Conservation (phyloP, 2,797 vertebrate genomes). For the Typhlichthys subterraneus region DNA sequence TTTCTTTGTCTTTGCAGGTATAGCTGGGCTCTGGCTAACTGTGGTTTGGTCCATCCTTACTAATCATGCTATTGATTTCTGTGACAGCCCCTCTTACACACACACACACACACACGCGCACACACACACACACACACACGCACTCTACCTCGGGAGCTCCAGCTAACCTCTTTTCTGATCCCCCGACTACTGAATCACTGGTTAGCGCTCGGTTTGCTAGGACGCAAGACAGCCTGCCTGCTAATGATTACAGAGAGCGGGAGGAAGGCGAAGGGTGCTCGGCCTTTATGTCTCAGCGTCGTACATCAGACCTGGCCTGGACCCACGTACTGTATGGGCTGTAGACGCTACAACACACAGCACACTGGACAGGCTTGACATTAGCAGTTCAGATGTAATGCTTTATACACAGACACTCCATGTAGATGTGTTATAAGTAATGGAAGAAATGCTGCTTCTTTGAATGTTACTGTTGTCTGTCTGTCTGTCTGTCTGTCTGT, state of each 20-base stretch:
- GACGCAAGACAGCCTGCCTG: background rate
- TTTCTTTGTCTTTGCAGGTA: background rate
- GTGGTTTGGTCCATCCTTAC: slow-evolving; percentile 56
- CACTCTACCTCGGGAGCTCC: background rate
- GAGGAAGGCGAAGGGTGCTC: background rate
- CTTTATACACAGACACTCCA: too few relatives aligned
- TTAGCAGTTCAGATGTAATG: too few relatives aligned
- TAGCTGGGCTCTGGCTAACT: slow-evolving; percentile 38
- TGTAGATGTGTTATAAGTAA: too few relatives aligned
- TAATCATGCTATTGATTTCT: slow-evolving; percentile 73
- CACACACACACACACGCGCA: background rate
- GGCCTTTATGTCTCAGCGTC: background rate
- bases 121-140: background rate
- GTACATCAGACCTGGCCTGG: background rate
- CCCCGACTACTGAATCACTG: slow-evolving; percentile 43
- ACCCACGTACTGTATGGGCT: background rate
- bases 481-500: fast-evolving
- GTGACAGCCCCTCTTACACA: slow-evolving; percentile 18
- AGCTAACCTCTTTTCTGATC: background rate
- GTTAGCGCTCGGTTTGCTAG: slow-evolving; percentile 61
- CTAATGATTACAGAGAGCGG: slow-evolving; percentile 5
- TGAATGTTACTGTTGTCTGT: too few relatives aligned
- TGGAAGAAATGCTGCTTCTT: too few relatives aligned
- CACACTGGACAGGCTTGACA: too few relatives aligned
- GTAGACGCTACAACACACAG: too few relatives aligned